These are phyloP conservation scores for Eublepharis macularius DNA, from an alignment of 2,113 vertebrate species.

Conservation along the genomic window DNA sequence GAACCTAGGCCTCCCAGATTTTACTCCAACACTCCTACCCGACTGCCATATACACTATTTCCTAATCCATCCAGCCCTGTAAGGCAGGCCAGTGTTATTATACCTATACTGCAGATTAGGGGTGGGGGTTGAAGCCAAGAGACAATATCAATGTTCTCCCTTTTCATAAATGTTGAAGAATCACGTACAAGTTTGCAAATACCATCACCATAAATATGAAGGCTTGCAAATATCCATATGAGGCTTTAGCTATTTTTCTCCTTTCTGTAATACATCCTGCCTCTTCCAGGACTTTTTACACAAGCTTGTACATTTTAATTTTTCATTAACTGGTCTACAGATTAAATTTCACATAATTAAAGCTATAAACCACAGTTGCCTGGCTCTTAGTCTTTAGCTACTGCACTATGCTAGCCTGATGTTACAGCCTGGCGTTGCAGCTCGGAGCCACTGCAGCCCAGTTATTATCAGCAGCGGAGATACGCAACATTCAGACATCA, in stretches of 20 bases:
- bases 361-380: not conserved
- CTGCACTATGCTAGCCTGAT: not conserved
- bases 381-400: not conserved
- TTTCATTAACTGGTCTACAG: not conserved
- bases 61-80: too few relatives aligned
- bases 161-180: not conserved
- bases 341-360: not conserved
- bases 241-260: not conserved
- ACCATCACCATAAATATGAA: not conserved
- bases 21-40: too few relatives aligned
- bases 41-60: too few relatives aligned
- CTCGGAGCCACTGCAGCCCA: too few relatives aligned
- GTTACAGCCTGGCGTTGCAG: not conserved
- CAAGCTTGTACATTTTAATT: not conserved
- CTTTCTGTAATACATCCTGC: not conserved
- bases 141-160: too few relatives aligned
- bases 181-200: not conserved
- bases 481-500: too few relatives aligned
- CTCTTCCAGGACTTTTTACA: not conserved
- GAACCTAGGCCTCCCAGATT: too few relatives aligned
- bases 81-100: too few relatives aligned
- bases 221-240: not conserved
- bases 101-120: too few relatives aligned
- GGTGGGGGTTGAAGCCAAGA: too few relatives aligned
- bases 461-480: not conserved